Evolutionary conservation across 2,888 invertebrate genomes (phyloP).

Genomic region (Tenthredo notha): DNA sequence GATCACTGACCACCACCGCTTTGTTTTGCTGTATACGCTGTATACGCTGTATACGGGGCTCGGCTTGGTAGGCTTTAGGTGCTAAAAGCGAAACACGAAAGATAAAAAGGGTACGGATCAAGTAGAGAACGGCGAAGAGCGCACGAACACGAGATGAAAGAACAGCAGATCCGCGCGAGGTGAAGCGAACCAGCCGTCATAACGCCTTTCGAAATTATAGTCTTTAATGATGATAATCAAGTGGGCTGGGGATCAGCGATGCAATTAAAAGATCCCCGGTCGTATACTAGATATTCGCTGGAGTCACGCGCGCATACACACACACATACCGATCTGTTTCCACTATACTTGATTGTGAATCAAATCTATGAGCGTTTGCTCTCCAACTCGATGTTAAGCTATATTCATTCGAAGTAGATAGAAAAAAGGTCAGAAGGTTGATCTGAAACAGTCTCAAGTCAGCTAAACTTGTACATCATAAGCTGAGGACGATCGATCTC

Average conservation of each 20-base stretch:
- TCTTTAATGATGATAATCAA: slow-evolving; percentile 2
- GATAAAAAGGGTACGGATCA: not conserved
- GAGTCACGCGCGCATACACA: not conserved
- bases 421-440: not conserved
- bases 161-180: not conserved
- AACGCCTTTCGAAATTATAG: slow-evolving; percentile 25
- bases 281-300: not conserved
- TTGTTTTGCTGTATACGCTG: not conserved
- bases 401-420: not conserved
- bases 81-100: not conserved
- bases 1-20: not conserved
- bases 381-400: not conserved
- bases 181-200: slow-evolving; percentile 22
- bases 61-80: not conserved
- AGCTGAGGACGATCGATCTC: not conserved
- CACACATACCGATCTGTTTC: not conserved
- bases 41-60: not conserved
- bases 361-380: not conserved
- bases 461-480: too few relatives aligned
- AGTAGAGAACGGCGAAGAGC: slow-evolving; percentile 7
- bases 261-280: not conserved
- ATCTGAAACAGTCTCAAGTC: too few relatives aligned
- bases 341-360: not conserved
- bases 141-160: slow-evolving; percentile 11
- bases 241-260: not conserved